These are phyloP conservation scores for Gonatopus flavifemur DNA, from an alignment of 1,140 invertebrate genomes.

Conservation along the genomic window DNA sequence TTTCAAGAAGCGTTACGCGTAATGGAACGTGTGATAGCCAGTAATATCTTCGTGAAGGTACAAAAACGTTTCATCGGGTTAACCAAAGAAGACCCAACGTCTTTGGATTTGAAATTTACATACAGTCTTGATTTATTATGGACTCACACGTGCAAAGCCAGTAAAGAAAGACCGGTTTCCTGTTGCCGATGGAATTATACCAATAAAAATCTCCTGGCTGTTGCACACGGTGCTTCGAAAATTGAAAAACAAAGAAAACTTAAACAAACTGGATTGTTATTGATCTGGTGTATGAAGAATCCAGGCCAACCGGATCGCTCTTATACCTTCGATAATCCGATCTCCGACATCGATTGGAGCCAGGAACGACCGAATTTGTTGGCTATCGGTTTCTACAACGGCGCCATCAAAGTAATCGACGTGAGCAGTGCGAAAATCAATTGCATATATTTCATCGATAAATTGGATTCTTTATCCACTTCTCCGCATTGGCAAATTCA, in stretches of 20 bases:
- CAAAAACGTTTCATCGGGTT: conserved; percentile 71
- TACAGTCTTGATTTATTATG: conserved; percentile 68
- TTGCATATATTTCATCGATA: too few relatives aligned
- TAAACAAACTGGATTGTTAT: conserved; percentile 74
- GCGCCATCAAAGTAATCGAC: conserved; percentile 73
- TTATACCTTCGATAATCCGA: conserved; percentile 68
- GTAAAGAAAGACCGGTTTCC: conserved; percentile 58
- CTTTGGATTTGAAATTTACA: conserved; percentile 63
- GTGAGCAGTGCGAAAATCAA: conserved; percentile 59
- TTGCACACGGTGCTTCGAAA: conserved; percentile 62
- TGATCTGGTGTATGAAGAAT: conserved; percentile 85
- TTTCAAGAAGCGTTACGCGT: conserved; percentile 66
- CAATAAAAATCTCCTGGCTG: conserved; percentile 69
- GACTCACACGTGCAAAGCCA: conserved; percentile 60
- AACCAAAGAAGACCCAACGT: conserved; percentile 61
- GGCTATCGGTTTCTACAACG: conserved; percentile 79
- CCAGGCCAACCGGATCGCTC: conserved; percentile 77
- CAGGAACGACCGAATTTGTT: conserved; percentile 69
- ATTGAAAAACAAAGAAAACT: too few relatives aligned
- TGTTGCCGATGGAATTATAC: conserved; percentile 65
- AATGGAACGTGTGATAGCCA: conserved; percentile 69
- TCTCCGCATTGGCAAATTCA: conserved; percentile 69
- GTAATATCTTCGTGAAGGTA: conserved; percentile 63
- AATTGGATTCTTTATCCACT: conserved; percentile 58
- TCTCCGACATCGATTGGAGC: conserved; percentile 77